Evolutionary conservation across 2,888 invertebrate species (phyloP).

Genomic region (Microctonus aethiopoides): DNA sequence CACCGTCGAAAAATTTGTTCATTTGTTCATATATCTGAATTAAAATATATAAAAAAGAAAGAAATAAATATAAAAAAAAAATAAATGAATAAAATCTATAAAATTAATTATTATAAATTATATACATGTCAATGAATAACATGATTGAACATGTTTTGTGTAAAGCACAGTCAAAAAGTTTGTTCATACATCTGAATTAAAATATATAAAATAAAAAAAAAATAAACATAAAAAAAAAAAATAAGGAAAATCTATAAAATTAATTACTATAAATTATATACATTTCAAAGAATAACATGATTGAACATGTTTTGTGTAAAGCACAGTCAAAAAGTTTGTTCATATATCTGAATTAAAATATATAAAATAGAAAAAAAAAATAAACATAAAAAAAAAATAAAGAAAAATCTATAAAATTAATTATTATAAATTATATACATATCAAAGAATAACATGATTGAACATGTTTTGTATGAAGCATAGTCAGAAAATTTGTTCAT

Average conservation of each 20-base stretch:
- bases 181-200: conserved; percentile 3
- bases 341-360: not conserved
- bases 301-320: not conserved
- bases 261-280: not conserved
- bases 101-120: not conserved
- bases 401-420: no score
- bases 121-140: not conserved
- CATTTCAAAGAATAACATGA: not conserved
- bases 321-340: not conserved
- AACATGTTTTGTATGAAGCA: no score
- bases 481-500: no score
- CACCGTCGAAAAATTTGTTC: not conserved
- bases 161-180: not conserved
- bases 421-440: no score
- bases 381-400: conserved; percentile 8
- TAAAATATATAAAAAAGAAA: not conserved
- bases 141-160: not conserved
- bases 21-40: conserved; percentile 3
- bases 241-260: not conserved
- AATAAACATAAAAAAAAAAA: conserved; percentile 37
- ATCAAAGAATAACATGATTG: no score
- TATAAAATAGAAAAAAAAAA: conserved; percentile 3
- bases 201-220: not conserved
- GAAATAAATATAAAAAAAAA: conserved; percentile 37
- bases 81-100: not conserved